Base-by-base conservation (phyloP, 1,140 invertebrate genomes). In the Halictus rubicundus region DNA sequence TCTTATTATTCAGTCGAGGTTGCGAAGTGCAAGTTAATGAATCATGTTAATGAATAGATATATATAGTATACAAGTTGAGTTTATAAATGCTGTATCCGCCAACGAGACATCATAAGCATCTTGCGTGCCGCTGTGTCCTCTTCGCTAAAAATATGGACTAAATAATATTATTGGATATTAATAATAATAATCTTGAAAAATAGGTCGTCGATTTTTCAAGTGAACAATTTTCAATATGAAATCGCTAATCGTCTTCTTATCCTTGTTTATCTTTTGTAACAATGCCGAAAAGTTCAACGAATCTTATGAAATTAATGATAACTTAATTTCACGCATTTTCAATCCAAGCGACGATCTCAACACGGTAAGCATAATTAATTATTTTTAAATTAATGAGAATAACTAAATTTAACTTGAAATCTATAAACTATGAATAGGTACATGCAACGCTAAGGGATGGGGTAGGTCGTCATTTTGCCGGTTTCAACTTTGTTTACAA, bases 351-450 rank as follows among this genome's bases (percentile, higher is more conserved):
- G 21, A 64, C 3, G 12, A 72, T 0, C 64, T 86, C 4, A 49
- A 66, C 9, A 81, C 74, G 1, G 85, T 86, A 80, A 83, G 49
- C 73, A 19, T 0, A 42, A 49, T 60, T 70, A 14, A 16, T 21
- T 60, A 42, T 23, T 19, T 73, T 25, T n/a, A 57, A n/a, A 1
- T 57, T 9, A n/a, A 16, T 3, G 5, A 52, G 14, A 14, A 52
- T 49, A 49, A 12, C 2, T n/a, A n/a, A n/a, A n/a, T 32, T 32
- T 3, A 32, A 21, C 21, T 54, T 21, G 6, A 21, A 19, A 21
- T 5, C 6, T 19, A 54, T 6, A 21, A 54, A 54, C 19, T 46
- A 46, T 46, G 42, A 46, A 12, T 6, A 9, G 6, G 10, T 42
- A 7, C 39, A 42, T 42, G 39, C 10, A 9, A 12, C 2, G 14